Evolutionary conservation across 2,888 invertebrate genomes (phyloP), one percentile per base, ranked within the genome.

Genomic region (Hypomecis atomaria): DNA sequence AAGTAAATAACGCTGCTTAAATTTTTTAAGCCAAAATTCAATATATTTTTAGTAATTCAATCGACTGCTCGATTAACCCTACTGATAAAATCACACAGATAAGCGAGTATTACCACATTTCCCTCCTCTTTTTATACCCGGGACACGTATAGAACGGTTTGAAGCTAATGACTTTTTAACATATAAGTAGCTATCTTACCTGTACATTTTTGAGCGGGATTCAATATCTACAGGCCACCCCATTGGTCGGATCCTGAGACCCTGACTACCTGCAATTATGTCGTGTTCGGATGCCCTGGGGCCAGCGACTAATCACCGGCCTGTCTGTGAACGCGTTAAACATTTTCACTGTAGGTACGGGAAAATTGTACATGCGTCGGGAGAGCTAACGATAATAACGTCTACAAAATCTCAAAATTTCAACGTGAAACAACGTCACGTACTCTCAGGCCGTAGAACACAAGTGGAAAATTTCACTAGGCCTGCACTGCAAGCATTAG

Each of bases 251-350:
- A 73, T 81, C 74, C 68, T 84, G 86, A 13, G 85, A 86, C 85
- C 89, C 90, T 88, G 87, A 86, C 85, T 87, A 78, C 72, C 74
- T 75, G 84, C 86, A 87, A 90, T 90, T 90, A 89, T 84, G 81
- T 76, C 75, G 77, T 81, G 86, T 89, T 89, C 90, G 89, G 85
- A 74, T 65, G 86, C 89, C 86, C 59, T 69, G 61, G 74, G 88
- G 90, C 86, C 74, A 81, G 74, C 81, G 85, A 79, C 87, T 89
- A 90, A 89, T 90, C 86, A 34, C 49, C 59, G 13, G 44, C 13
- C 42, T 48, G 58, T 48, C 47, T 53, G 47, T 40, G 40, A 57
- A 50, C 50, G n/a, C 33, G 56, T 57, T 62, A 62, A 44, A 55
- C 43, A 62, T 42, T 62, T 62, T 57, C n/a, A 62, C 36, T n/a